phyloP scores from a whole-genome alignment of 2,113 vertebrate genomes.

The Benitochromis conjunctus region DNA sequence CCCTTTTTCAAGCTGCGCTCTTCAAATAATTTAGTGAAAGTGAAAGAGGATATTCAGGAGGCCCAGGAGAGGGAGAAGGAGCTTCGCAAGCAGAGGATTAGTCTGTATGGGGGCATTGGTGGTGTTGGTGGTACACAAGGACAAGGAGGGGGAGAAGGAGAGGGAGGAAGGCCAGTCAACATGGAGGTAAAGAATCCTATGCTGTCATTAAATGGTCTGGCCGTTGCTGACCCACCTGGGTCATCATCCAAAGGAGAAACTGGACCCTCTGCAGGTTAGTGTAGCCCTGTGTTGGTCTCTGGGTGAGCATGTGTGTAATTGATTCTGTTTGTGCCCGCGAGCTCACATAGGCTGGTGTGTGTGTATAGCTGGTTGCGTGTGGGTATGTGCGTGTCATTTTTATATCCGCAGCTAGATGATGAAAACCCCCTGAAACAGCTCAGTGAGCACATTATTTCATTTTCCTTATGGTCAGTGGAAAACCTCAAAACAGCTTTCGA shows the following conservation, averaged over 20 bases:
- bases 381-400: background rate
- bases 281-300: background rate
- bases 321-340: background rate
- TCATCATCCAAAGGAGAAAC: background rate
- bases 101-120: slow-evolving; percentile 69
- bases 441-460: slow-evolving; percentile 21
- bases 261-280: slow-evolving; percentile 60
- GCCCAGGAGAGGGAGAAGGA: slow-evolving; percentile 76
- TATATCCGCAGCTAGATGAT: slow-evolving; percentile 20
- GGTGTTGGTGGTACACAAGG: background rate
- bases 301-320: background rate
- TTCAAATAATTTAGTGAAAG: slow-evolving; percentile 52
- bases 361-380: background rate
- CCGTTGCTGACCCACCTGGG: background rate
- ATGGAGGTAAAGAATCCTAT: background rate
- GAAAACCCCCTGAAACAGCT: slow-evolving; percentile 38
- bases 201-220: slow-evolving; percentile 7
- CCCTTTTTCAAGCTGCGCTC: slow-evolving; percentile 74
- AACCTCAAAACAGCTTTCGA: background rate
- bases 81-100: slow-evolving; percentile 72
- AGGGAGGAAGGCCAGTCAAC: background rate
- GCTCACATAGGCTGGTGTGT: background rate
- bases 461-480: slow-evolving; percentile 23
- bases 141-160: background rate
- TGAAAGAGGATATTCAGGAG: slow-evolving; percentile 81